Base-by-base conservation (phyloP, 2,888 invertebrate genomes). In the Melanophora roralis region DNA sequence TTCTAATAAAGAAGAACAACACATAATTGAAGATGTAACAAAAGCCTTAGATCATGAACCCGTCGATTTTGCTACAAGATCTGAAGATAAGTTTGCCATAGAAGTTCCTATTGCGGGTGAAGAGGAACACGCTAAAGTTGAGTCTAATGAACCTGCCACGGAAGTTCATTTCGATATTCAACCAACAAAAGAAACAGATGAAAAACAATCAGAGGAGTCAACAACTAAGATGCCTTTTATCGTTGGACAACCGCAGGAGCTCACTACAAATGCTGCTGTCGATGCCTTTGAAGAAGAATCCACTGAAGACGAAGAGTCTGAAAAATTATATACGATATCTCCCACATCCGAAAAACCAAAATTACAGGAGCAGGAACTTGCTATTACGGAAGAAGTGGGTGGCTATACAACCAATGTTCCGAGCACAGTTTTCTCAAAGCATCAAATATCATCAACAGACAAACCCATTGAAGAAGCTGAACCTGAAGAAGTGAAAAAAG, bases 241-340 rank as follows among this genome's bases (percentile, higher is more conserved):
- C 6, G 40, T 57, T 74, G 23, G 36, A 4, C 79, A 78, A 49
- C 45, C 51, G 19, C 60, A 47, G 14, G 16, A 32, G 11, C 55
- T 78, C 16, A 53, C 73, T 6, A 77, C 83, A 51, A 78, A 81
- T 47, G 7, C 23, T 8, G 3, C 36, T 6, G 5, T 19, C 40
- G 32, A 67, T 53, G 27, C 47, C 23, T 80, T 65, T 6, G 77
- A 82, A 43, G 68, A 83, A 21, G 71, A 77, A 34, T 34, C 77
- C 16, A 38, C 53, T 4, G 49, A 49, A 38, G 51, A 5, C 12
- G 65, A 67, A 36, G 60, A 59, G 57, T 4, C 3, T 1, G 43
- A 74, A 16, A 72, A 80, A 27, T 0, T 49, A 9, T n/a, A 51
- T 40, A 67, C 72, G 4, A 14, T 43, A 14, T 6, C 60, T 47